Evolutionary conservation across 1,140 invertebrate species (phyloP).

Genomic region (Drosophila hydei): DNA sequence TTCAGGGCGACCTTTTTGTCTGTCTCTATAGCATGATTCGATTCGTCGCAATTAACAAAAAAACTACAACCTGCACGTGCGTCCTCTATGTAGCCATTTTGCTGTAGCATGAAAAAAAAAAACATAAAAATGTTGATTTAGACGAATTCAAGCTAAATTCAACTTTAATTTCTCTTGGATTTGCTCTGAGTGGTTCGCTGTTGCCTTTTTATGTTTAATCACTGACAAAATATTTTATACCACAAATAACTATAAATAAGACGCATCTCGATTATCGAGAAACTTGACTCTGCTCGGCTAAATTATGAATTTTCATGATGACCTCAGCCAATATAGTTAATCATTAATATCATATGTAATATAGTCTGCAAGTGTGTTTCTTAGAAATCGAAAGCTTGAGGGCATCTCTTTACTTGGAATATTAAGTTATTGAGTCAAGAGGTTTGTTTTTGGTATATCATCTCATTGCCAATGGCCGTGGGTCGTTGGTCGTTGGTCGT

Average conservation of each 20-base stretch:
- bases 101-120: slow-evolving; percentile 17
- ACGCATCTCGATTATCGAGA: no score
- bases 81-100: neutral
- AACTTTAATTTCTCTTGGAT: slow-evolving; percentile 51
- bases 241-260: no score
- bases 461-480: slow-evolving; percentile 6
- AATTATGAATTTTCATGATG: no score
- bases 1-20: slow-evolving; percentile 18
- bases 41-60: slow-evolving; percentile 10
- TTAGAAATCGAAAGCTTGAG: slow-evolving; percentile 39
- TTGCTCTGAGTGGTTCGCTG: slow-evolving; percentile 2
- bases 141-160: no score
- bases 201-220: no score
- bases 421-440: no score
- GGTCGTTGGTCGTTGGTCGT: slow-evolving; percentile 36
- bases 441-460: no score
- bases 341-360: no score
- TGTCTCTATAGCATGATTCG: slow-evolving; percentile 12
- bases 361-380: no score
- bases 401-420: slow-evolving; percentile 1
- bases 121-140: slow-evolving; percentile 53
- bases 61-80: neutral
- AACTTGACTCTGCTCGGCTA: no score
- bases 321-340: no score
- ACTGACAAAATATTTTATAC: no score